Evolutionary conservation across 2,888 invertebrate species (phyloP), one percentile per base, ranked within the genome.

Genomic region (Drosophila antonietae): DNA sequence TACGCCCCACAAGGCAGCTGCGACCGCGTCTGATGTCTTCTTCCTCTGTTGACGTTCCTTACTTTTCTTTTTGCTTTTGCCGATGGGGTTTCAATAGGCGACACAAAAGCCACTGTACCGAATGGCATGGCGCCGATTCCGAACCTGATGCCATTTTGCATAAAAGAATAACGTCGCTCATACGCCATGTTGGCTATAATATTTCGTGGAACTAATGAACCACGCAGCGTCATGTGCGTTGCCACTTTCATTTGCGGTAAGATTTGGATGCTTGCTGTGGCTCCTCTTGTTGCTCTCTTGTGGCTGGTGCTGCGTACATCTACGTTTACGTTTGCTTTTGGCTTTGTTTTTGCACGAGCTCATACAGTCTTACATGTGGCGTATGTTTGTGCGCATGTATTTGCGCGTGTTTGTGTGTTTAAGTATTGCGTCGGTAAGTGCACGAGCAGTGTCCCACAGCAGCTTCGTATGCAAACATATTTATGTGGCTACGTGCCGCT

Each of bases 191-290:
- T 81, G 85, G 57, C 77, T 69, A 71, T 75, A 82, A 81, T 82
- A 82, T 77, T 81, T 79, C 70, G 67, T 69, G 67, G 51, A 84
- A 81, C 85, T 82, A 84, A 84, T 82, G 82, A 84, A 84, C 77
- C 84, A 72, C 75, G 52, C 74, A 58, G 62, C 68, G 62, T 56
- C 81, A 66, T 83, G 64, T 76, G 83, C 58, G 72, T 59, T 68
- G 69, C 46, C 69, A 66, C 58, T 69, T 66, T 66, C 43, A 47
- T 41, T 47, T 56, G 35, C 31, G 44, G 41, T 41, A 33, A n/a
- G 12, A 47, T 28, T 7, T 20, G 51, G 20, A n/a, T 37, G 46
- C 47, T 43, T 39, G 49, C 41, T 15, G 35, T 28, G 55, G 46
- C 46, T 23, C 55, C 62, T 72, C 53, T 59, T 65, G 78, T 60